Conservation (phyloP, 2,888 invertebrate species). For the Unio delphinus region DNA sequence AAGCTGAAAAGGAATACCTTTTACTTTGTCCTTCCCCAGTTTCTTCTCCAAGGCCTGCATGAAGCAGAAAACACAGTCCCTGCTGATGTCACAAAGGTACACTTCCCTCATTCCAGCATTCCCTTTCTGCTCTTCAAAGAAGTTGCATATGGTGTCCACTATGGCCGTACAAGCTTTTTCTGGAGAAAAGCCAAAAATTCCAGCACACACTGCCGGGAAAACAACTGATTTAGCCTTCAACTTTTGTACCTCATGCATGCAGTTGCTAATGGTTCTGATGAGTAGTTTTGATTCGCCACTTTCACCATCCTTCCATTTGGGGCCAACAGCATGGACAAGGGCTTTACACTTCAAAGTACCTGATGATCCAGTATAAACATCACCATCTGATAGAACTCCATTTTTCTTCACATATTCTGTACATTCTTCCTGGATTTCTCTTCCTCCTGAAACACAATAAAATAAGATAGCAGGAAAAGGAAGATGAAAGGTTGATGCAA, state of each 20-base stretch:
- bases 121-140: slow-evolving; percentile 15
- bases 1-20: slow-evolving; percentile 8
- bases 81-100: slow-evolving; percentile 35
- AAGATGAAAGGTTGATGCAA: too few relatives aligned
- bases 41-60: slow-evolving; percentile 18
- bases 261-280: slow-evolving; percentile 17
- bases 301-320: slow-evolving; percentile 34
- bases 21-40: slow-evolving; percentile 10
- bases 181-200: slow-evolving; percentile 31
- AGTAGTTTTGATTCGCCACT: slow-evolving; percentile 27
- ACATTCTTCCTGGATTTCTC: slow-evolving; percentile 46
- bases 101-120: slow-evolving; percentile 19
- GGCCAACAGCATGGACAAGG: slow-evolving; percentile 39
- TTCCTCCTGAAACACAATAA: slow-evolving; percentile 33
- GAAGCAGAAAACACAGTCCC: slow-evolving; percentile 24
- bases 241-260: slow-evolving; percentile 21
- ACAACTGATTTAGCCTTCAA: slow-evolving; percentile 34
- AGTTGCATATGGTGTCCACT: slow-evolving; percentile 21
- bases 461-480: too few relatives aligned
- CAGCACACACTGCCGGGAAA: slow-evolving; percentile 54
- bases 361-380: slow-evolving; percentile 24
- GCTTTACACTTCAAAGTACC: slow-evolving; percentile 29
- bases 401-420: slow-evolving; percentile 19
- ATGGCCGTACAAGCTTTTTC: slow-evolving; percentile 25
- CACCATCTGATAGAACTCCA: slow-evolving; percentile 23